Evolutionary conservation across 2,888 invertebrate species (phyloP).

Genomic region (Rhodophaea formosa): DNA sequence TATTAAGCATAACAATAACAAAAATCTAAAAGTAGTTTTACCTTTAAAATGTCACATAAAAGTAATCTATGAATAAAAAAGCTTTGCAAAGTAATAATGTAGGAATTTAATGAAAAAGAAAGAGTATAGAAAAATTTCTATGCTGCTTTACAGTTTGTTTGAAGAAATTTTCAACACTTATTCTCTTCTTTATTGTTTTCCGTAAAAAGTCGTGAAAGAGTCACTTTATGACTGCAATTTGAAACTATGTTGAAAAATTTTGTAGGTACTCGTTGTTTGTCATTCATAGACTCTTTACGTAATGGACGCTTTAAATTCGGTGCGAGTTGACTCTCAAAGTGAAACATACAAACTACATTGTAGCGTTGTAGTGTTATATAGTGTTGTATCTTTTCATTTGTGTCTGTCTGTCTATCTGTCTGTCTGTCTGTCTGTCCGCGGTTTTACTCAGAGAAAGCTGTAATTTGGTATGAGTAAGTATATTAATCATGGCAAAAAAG

Average conservation of each 20-base stretch:
- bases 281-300: background rate
- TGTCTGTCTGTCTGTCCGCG: too few relatives aligned
- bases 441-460: too few relatives aligned
- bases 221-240: slow-evolving; percentile 11
- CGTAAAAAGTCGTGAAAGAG: slow-evolving; percentile 3
- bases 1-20: too few relatives aligned
- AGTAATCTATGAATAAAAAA: too few relatives aligned
- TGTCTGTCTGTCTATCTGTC: too few relatives aligned
- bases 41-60: too few relatives aligned
- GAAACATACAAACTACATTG: background rate
- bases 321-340: background rate
- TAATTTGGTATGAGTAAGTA: too few relatives aligned
- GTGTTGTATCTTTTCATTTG: background rate
- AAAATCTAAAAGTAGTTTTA: too few relatives aligned
- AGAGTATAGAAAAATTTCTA: too few relatives aligned
- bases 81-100: too few relatives aligned
- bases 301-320: background rate
- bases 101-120: too few relatives aligned
- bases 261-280: background rate
- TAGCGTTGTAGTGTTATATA: background rate
- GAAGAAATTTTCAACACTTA: slow-evolving; percentile 1
- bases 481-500: too few relatives aligned
- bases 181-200: slow-evolving; percentile 5
- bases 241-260: slow-evolving; percentile 6
- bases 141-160: background rate